Conservation (phyloP, 2,888 invertebrate species). For the Cheilosia urbana region DNA sequence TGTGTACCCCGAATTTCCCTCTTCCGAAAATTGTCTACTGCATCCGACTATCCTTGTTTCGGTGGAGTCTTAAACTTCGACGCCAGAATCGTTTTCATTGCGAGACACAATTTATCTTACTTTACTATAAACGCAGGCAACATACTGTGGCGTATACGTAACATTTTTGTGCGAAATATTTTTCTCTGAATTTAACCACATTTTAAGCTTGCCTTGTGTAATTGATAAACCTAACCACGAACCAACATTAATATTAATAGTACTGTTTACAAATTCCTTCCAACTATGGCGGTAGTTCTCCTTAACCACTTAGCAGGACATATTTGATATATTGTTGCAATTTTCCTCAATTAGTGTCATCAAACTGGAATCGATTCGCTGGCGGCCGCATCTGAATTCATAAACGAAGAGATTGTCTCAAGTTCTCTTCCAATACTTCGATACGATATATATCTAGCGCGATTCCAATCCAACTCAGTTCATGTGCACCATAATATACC, state of each 20-base stretch:
- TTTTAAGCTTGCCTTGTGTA: background rate
- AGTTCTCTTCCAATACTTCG: conserved; percentile 8
- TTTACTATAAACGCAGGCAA: background rate
- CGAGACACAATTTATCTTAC: background rate
- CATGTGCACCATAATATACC: background rate
- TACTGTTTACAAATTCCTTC: background rate
- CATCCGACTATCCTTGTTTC: background rate
- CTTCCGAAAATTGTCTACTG: background rate
- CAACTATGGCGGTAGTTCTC: background rate
- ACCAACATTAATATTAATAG: conserved; percentile 24
- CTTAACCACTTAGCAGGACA: background rate
- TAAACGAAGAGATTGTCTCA: conserved; percentile 29
- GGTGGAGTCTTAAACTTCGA: background rate
- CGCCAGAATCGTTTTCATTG: background rate
- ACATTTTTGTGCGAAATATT: background rate
- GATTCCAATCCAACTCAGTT: background rate
- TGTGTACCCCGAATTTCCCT: background rate
- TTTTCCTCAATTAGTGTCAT: conserved; percentile 10
- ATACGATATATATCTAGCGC: background rate
- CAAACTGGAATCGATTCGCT: conserved; percentile 10
- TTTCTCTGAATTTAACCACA: background rate
- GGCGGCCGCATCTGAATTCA: background rate
- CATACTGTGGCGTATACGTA: conserved; percentile 55
- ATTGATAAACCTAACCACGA: conserved; percentile 16
- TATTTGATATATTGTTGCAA: background rate